Percentiles rank a stretch among this genome's conserved stretches.
Evolutionary conservation across 2,888 invertebrate genomes (phyloP).

Genomic region (Thecophora atra): DNA sequence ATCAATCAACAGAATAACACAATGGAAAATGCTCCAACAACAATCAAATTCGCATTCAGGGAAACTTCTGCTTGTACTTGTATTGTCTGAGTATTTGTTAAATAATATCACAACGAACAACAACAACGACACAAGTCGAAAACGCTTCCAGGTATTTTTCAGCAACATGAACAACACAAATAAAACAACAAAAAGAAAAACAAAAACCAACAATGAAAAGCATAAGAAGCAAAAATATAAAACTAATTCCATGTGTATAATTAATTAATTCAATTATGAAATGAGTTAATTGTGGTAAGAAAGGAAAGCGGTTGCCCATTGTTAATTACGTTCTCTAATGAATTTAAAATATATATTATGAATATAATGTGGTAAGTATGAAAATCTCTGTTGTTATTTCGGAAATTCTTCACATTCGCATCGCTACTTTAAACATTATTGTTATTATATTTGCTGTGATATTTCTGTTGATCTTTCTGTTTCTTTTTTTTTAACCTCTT

Average conservation of each 20-base stretch:
- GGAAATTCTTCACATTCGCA: too few relatives aligned
- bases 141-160: slow-evolving; percentile 4
- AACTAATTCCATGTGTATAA: not conserved
- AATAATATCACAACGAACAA: slow-evolving; percentile 4
- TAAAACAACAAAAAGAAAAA: not conserved
- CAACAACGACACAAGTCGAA: not conserved
- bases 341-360: too few relatives aligned
- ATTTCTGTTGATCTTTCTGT: too few relatives aligned
- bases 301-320: not conserved
- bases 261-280: not conserved
- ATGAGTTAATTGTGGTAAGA: not conserved
- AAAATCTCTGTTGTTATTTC: too few relatives aligned
- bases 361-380: too few relatives aligned
- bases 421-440: too few relatives aligned
- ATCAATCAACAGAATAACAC: not conserved
- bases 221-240: not conserved
- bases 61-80: not conserved
- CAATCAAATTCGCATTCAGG: not conserved
- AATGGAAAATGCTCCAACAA: not conserved
- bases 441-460: too few relatives aligned
- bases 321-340: not conserved
- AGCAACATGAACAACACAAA: not conserved
- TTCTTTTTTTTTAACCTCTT: too few relatives aligned
- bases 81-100: not conserved
- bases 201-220: not conserved